phyloP scores from a whole-genome alignment of 1,140 invertebrate genomes.

The Schlechtendalia chinensis region DNA sequence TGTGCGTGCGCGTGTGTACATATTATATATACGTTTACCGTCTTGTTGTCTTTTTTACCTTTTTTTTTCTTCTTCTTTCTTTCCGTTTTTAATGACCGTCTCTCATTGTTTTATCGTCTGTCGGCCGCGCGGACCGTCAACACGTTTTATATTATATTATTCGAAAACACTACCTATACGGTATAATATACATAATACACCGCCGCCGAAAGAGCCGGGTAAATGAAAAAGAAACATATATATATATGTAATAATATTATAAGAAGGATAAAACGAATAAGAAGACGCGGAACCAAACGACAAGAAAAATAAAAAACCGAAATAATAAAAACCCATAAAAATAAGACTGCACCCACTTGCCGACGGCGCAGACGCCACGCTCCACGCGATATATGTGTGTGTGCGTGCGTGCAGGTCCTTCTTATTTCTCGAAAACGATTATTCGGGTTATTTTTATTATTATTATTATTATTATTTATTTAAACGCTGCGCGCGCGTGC shows the following conservation, averaged over 20 bases:
- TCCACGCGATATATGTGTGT: not conserved
- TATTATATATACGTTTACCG: not conserved
- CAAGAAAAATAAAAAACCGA: not conserved
- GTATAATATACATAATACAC: constrained; percentile 9
- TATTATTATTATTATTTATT: not conserved
- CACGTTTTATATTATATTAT: constrained; percentile 42
- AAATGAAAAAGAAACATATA: too few species aligned
- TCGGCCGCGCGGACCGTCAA: constrained; percentile 40
- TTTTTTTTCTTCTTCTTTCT: not conserved
- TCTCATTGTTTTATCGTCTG: constrained; percentile 47
- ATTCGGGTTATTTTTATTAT: not conserved
- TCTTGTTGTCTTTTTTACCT: constrained; percentile 28
- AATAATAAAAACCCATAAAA: constrained; percentile 47
- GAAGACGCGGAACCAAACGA: too few species aligned
- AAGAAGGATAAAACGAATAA: too few species aligned
- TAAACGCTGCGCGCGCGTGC: not conserved
- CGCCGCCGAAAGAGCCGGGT: too few species aligned
- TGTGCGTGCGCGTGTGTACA: too few species aligned
- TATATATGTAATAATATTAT: too few species aligned
- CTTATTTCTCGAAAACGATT: not conserved
- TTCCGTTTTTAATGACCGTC: constrained; percentile 31
- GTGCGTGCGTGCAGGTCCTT: not conserved
- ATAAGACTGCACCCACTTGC: constrained; percentile 43
- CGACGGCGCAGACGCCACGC: constrained; percentile 19
- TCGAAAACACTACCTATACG: not conserved